Evolutionary conservation across 2,113 vertebrate genomes (phyloP).

Genomic region (Prunella himalayana): DNA sequence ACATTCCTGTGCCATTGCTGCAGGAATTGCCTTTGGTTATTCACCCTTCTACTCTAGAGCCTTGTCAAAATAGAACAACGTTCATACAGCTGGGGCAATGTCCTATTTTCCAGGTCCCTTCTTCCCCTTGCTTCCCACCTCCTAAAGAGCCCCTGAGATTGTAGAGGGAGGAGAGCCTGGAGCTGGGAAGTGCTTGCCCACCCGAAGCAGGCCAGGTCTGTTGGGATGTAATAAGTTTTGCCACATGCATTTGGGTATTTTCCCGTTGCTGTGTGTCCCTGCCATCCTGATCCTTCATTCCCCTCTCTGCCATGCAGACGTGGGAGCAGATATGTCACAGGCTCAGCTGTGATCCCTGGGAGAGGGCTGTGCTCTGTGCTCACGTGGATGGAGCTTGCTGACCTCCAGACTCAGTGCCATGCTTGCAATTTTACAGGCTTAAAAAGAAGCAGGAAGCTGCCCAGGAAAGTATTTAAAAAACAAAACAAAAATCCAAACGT

Average conservation of each 20-base stretch:
- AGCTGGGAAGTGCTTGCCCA: accelerated
- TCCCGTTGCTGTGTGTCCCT: not conserved
- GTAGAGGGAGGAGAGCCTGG: not conserved
- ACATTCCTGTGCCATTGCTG: not conserved
- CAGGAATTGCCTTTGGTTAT: not conserved
- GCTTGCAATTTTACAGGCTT: not conserved
- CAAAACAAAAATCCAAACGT: not conserved
- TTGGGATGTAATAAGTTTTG: not conserved
- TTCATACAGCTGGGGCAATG: not conserved
- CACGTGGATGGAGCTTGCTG: not conserved
- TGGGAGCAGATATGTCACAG: not conserved
- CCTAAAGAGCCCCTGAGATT: not conserved
- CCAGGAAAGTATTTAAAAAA: not conserved
- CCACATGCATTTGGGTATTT: not conserved
- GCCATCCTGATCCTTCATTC: not conserved
- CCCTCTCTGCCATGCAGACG: not conserved
- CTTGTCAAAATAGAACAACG: not conserved
- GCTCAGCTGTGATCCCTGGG: not conserved
- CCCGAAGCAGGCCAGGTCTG: accelerated
- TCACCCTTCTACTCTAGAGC: not conserved
- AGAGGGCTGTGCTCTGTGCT: not conserved
- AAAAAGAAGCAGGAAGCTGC: not conserved
- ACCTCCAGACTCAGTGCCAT: not conserved
- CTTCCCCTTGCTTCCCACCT: not conserved
- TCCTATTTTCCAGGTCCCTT: not conserved